Evolutionary conservation across 1,140 invertebrate genomes (phyloP), one percentile per base, ranked within the genome.

Genomic region (Caerostris darwini): DNA sequence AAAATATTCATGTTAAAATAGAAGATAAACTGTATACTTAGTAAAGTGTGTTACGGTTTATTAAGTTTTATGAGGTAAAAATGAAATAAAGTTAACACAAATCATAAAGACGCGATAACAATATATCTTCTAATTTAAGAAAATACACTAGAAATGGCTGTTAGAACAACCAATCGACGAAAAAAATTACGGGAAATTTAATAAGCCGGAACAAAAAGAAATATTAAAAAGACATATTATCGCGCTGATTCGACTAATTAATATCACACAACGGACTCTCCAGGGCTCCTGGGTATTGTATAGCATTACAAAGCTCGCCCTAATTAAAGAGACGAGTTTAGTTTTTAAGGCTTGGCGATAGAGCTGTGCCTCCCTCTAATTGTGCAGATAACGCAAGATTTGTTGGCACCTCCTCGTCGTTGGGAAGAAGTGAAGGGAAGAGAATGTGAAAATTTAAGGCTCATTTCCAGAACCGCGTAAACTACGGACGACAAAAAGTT

Each of bases 231-330:
- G 50, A n/a, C 82, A 58, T 85, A 57, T 85, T 85, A 85, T 85
- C 82, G 19, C 54, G 54, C 19, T 85, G 7, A 85, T 57, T 85
- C 54, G n/a, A 58, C 82, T 85, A 85, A 85, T 57, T 85, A 85
- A 85, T 85, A 85, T 17, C 54, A 19, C 82, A 57, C 82, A 85
- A 5, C 5, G 57, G 82, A 19, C 54, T 6, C 3, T 7, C n/a
- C 14, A 7, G 54, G 56, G 56, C 54, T 34, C 19, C 54, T 10
- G 3, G 14, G 14, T 58, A 85, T 85, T 19, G 17, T 85, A 58
- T 57, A 57, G 57, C 54, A 8, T 34, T 57, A 19, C 56, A 56
- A 85, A 58, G 19, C 54, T 58, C 12, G 3, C 19, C 54, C 82
- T 85, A 85, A 85, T 85, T 85, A 85, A 57, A 85, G 54, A 10